phyloP scores from a whole-genome alignment of 2,888 invertebrate genomes.

The Gisinianus flammeolus region DNA sequence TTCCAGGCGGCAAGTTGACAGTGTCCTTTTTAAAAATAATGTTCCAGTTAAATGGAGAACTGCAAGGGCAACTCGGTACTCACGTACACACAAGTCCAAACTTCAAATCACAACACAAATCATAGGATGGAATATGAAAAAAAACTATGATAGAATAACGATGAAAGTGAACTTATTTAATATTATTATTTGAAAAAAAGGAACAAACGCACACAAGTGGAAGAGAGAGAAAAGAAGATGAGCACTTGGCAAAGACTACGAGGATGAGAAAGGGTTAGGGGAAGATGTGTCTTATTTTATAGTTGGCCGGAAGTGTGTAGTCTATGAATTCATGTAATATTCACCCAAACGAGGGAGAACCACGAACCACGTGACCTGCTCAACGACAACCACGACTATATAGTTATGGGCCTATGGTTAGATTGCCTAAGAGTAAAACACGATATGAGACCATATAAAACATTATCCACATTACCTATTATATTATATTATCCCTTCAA shows the following conservation, averaged over 20 bases:
- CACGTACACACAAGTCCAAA: too few species aligned
- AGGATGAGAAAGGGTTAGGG: constrained; percentile 24
- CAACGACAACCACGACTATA: too few species aligned
- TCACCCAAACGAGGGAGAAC: background rate
- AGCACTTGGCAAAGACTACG: constrained; percentile 21
- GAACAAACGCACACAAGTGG: background rate
- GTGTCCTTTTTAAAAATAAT: background rate
- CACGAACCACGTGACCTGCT: too few species aligned
- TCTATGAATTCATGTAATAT: background rate
- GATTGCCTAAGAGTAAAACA: constrained; percentile 3
- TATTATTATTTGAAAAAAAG: background rate
- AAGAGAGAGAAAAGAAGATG: background rate
- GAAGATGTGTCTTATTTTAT: constrained; percentile 30
- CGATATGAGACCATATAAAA: background rate
- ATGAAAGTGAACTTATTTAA: too few species aligned
- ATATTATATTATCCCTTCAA: background rate
- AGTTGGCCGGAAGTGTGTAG: constrained; percentile 33
- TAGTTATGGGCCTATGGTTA: too few species aligned
- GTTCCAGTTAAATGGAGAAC: too few species aligned
- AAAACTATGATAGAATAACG: too few species aligned
- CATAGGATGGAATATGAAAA: too few species aligned
- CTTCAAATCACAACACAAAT: background rate
- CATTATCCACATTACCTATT: too few species aligned
- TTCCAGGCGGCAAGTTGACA: background rate
- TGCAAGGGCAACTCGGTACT: too few species aligned